These are phyloP conservation scores for Ganaspis sp. DNA, from an alignment of 1,140 invertebrate species.

Conservation along the genomic window DNA sequence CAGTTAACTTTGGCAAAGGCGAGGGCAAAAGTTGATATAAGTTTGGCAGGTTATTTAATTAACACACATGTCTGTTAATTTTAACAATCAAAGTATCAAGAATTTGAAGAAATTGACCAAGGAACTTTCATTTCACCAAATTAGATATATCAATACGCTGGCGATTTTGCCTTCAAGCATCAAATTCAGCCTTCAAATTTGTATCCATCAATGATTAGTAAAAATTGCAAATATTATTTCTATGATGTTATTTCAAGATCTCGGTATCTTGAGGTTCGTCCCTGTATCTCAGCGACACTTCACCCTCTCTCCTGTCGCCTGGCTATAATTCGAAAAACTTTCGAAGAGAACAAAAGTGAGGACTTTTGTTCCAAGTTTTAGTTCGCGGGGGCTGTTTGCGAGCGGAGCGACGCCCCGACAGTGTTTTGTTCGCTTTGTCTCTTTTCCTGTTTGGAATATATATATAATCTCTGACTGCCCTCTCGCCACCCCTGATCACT, in stretches of 20 bases:
- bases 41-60: too few relatives aligned
- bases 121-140: too few relatives aligned
- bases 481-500: slow-evolving; percentile 54
- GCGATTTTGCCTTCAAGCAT: too few relatives aligned
- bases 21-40: not conserved
- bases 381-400: slow-evolving; percentile 65
- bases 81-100: too few relatives aligned
- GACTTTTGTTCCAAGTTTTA: slow-evolving; percentile 75
- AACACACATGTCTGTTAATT: too few relatives aligned
- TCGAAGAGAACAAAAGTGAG: slow-evolving; percentile 71
- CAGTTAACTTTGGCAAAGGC: not conserved
- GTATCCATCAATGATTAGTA: too few relatives aligned
- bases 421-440: slow-evolving; percentile 74
- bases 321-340: slow-evolving; percentile 75
- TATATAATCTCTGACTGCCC: slow-evolving; percentile 61
- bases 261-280: not conserved
- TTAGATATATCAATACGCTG: too few relatives aligned
- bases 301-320: slow-evolving; percentile 51
- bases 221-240: not conserved
- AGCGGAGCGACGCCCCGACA: slow-evolving; percentile 70
- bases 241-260: not conserved
- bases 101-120: too few relatives aligned
- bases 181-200: too few relatives aligned
- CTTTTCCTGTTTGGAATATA: slow-evolving; percentile 68
- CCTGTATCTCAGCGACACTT: slow-evolving; percentile 29